These are phyloP conservation scores for Brachionus rotundiformis DNA, from an alignment of 1,140 invertebrate species.

Conservation along the genomic window DNA sequence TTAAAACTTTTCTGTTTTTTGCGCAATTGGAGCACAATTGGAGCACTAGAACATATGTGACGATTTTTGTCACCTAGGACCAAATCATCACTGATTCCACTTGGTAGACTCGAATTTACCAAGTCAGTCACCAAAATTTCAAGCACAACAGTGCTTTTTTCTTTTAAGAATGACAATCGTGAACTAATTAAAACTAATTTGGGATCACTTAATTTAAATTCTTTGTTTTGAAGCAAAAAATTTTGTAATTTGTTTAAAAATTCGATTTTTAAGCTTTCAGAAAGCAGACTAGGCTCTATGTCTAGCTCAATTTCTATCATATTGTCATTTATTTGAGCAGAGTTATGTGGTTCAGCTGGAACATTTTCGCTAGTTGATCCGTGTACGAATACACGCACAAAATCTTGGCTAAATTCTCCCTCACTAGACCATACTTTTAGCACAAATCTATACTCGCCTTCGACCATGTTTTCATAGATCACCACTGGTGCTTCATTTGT, in stretches of 20 bases:
- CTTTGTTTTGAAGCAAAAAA: slow-evolving; percentile 12
- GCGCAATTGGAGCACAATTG: not conserved
- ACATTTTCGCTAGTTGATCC: not conserved
- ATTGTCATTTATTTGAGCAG: not conserved
- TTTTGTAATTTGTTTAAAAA: slow-evolving; percentile 33
- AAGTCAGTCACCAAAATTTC: slow-evolving; percentile 11
- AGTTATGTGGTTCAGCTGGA: not conserved
- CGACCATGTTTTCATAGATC: slow-evolving; percentile 31
- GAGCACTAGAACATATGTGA: not conserved
- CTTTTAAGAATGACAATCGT: not conserved
- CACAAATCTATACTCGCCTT: slow-evolving; percentile 38
- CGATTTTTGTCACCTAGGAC: not conserved
- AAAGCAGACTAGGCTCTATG: slow-evolving; percentile 16
- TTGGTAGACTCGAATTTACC: not conserved
- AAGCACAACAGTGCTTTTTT: not conserved
- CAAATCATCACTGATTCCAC: slow-evolving; percentile 1
- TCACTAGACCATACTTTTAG: slow-evolving; percentile 40
- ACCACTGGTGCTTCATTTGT: slow-evolving; percentile 20
- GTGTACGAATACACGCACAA: slow-evolving; percentile 27
- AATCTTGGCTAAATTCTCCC: slow-evolving; percentile 43
- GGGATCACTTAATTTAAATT: slow-evolving; percentile 21
- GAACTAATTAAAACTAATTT: slow-evolving; percentile 16
- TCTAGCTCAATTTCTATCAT: slow-evolving; percentile 40
- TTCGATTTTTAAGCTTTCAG: not conserved
- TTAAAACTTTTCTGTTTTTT: slow-evolving; percentile 34